Conservation (phyloP, 2,113 vertebrate species). For the Engystomops pustulosus region DNA sequence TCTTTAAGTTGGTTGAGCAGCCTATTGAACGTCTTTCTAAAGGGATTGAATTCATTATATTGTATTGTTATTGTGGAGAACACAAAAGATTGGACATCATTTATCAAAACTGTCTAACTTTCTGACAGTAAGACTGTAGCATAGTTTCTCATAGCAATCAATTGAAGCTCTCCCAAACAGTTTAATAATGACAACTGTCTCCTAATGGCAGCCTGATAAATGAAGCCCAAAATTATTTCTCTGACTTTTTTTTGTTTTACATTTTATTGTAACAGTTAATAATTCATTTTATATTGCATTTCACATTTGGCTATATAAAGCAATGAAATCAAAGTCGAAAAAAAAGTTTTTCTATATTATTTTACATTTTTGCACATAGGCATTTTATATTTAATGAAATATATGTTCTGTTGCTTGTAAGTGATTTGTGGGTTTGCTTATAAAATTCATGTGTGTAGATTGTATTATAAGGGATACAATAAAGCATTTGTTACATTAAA, state of each 20-base stretch:
- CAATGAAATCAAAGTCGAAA: background rate
- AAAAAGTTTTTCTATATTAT: background rate
- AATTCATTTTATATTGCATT: background rate
- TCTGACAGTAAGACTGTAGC: no score
- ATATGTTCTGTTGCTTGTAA: background rate
- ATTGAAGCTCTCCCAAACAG: no score
- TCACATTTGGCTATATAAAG: background rate
- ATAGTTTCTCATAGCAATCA: no score
- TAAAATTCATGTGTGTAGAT: background rate
- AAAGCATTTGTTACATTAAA: background rate
- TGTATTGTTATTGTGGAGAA: background rate
- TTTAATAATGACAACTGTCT: no score
- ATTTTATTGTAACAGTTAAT: background rate
- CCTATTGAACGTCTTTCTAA: background rate
- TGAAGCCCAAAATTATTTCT: no score
- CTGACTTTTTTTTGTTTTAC: background rate
- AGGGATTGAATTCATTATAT: background rate
- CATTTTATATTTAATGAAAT: background rate
- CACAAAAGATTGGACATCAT: no score
- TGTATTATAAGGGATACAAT: background rate
- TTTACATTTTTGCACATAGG: background rate
- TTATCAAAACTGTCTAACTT: no score
- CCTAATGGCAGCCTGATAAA: no score
- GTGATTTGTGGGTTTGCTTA: background rate
- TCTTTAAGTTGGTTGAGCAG: no score